Evolutionary conservation across 1,140 invertebrate genomes (phyloP), one percentile per base, ranked within the genome.

Genomic region (Teleogryllus occipitalis): DNA sequence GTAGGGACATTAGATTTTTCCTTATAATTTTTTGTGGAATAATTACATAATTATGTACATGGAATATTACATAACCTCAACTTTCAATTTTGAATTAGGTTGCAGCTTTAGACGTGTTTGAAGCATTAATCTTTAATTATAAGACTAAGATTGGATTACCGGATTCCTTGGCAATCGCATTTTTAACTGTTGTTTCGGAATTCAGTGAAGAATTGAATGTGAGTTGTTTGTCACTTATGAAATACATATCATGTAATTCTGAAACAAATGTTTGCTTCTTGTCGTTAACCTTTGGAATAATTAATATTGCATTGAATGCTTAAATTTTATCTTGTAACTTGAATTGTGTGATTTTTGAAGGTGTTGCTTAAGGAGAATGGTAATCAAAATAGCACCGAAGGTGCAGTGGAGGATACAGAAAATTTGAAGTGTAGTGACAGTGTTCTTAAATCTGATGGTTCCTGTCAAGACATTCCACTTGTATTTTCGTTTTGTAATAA

Each of bases 61-160:
- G n/a, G 14, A 47, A 54, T 47, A 48, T 22, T 47, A 72, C 10
- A 3, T 27, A 77, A 80, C 47, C 14, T 48, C 15, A 74, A 81
- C 21, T 80, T 21, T 77, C 10, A 21, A 54, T 49, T 80, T 80
- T 78, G 10, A 81, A 79, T 10, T 74, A 82, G 81, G 80, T 78
- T 21, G 80, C 81, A n/a, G 76, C 80, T 74, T 74, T 82, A 14
- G 80, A 82, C 39, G 80, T 81, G 47, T 82, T 82, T 79, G 81
- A 82, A 81, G 74, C 80, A 72, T 74, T 82, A 47, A 78, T 82
- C 47, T 82, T 82, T 65, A 82, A 82, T 47, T 82, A 82, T 76
- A 82, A 80, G 54, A 79, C 79, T 8, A 82, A 81, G 47, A 75
- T 80, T 22, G 79, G 79, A 47, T 79, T 76, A 14, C 46, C 77